A percentile compares a stretch with the other conserved stretches of the same genome.
These are phyloP conservation scores for Baryphthengus martii DNA, from an alignment of 2,113 vertebrate species.

Conservation along the genomic window DNA sequence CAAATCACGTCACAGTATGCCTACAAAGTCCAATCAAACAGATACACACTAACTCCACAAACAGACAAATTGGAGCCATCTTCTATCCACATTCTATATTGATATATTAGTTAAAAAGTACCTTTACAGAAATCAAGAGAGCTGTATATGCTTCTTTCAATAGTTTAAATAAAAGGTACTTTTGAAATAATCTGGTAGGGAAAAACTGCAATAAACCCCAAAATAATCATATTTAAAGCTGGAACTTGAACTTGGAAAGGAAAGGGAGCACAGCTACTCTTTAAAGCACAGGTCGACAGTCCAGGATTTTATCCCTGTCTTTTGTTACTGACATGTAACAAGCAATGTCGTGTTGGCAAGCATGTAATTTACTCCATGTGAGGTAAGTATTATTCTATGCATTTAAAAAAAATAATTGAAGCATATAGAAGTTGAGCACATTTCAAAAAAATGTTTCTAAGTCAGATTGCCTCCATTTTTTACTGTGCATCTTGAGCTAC, in stretches of 20 bases:
- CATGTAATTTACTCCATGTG: constrained; percentile 9
- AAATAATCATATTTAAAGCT: neutral
- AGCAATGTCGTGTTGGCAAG: neutral
- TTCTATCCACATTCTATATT: neutral
- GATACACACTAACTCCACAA: neutral
- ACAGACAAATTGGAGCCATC: neutral
- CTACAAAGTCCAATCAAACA: neutral
- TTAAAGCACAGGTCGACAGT: neutral
- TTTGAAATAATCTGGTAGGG: neutral
- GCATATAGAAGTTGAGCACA: neutral
- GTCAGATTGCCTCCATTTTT: neutral
- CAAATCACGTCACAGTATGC: neutral
- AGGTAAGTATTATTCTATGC: neutral
- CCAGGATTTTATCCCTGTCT: neutral
- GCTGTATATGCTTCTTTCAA: neutral
- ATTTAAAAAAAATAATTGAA: neutral
- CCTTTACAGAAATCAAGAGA: neutral
- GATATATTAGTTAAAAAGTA: neutral
- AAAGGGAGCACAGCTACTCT: neutral
- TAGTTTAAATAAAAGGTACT: neutral
- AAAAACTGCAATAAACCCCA: neutral
- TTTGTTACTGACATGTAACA: neutral
- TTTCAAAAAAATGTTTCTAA: neutral
- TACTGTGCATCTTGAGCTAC: neutral
- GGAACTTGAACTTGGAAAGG: neutral